Conservation (phyloP, 2,113 vertebrate species). For the Chionodraco myersi region DNA sequence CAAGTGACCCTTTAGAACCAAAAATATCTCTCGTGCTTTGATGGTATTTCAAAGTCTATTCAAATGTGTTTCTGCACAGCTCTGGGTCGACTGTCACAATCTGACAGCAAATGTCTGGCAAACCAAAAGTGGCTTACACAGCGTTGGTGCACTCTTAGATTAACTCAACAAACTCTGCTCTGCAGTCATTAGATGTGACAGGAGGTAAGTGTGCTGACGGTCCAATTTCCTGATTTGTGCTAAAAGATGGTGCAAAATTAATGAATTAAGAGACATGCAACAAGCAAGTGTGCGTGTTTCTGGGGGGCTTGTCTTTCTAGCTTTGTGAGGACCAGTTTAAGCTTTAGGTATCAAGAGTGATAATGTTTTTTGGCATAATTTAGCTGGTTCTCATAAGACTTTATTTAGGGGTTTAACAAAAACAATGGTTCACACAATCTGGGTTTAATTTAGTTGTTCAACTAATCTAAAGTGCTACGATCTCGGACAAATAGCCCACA, state of each 20-base stretch:
- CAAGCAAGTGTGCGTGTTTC: neutral
- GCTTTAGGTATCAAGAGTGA: neutral
- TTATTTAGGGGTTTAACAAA: neutral
- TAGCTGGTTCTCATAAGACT: neutral
- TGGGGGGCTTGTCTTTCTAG: neutral
- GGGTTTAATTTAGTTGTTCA: neutral
- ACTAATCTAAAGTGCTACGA: neutral
- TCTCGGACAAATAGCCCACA: neutral
- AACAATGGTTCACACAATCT: neutral
- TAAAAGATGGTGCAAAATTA: slow-evolving; percentile 35
- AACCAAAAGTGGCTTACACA: slow-evolving; percentile 22
- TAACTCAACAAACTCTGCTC: slow-evolving; percentile 16
- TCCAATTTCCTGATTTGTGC: slow-evolving; percentile 7
- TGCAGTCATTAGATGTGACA: slow-evolving; percentile 50
- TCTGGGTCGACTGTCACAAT: slow-evolving; percentile 15
- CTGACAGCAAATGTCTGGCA: slow-evolving; percentile 23
- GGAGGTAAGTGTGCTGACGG: slow-evolving; percentile 29
- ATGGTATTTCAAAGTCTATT: slow-evolving; percentile 6
- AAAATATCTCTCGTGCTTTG: slow-evolving; percentile 18
- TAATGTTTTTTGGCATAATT: neutral
- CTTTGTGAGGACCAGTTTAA: neutral
- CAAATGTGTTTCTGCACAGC: slow-evolving; percentile 9
- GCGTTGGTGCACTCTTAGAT: slow-evolving; percentile 30
- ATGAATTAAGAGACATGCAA: neutral
- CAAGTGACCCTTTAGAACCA: neutral